A percentile compares a stretch with the other conserved stretches of the same genome.
Evolutionary conservation across 2,888 invertebrate species (phyloP).

Genomic region (Eucriotettix oculatus): DNA sequence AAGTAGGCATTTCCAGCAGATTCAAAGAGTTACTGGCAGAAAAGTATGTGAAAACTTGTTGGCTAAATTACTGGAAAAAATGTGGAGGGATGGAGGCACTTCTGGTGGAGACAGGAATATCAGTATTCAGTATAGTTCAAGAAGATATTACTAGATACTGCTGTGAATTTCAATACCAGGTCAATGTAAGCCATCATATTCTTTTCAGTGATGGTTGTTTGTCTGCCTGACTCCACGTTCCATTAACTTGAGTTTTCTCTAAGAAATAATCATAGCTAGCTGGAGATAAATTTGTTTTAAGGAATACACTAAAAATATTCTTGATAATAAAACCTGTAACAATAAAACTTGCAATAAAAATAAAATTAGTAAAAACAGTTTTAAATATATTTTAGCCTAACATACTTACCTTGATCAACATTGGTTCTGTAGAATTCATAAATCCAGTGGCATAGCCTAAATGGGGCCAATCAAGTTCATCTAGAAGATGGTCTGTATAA

Average conservation of each 20-base stretch:
- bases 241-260: no score
- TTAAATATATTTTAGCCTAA: background rate
- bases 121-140: no score
- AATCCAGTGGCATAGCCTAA: slow-evolving; percentile 28
- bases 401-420: slow-evolving; percentile 14
- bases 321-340: no score
- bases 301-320: no score
- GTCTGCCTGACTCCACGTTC: background rate
- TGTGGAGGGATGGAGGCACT: no score
- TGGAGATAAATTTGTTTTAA: no score
- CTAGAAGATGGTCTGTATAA: slow-evolving; percentile 24
- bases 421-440: slow-evolving; percentile 19
- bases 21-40: no score
- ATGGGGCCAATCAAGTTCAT: slow-evolving; percentile 34
- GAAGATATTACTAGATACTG: no score
- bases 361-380: background rate
- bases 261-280: background rate
- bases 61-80: no score
- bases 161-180: background rate
- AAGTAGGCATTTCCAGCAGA: no score
- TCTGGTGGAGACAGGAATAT: no score
- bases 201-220: background rate
- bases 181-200: background rate
- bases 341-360: background rate
- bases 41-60: no score